Base-by-base conservation (phyloP, 2,797 vertebrate species). In the Ptychadena robeensis region DNA sequence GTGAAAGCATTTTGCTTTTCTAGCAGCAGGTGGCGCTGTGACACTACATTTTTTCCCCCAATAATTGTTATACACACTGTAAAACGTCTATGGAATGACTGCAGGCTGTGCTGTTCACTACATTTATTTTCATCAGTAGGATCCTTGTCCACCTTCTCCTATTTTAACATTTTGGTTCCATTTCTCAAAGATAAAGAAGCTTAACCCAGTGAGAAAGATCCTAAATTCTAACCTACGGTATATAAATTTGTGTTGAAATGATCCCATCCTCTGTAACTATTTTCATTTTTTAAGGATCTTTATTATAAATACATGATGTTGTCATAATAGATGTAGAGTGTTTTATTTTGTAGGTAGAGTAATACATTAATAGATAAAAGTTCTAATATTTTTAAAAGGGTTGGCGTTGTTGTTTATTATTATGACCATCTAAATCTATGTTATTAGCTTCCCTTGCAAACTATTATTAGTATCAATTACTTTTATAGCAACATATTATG, bases 1-100 rank as follows among this genome's bases (percentile, higher is more conserved):
- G 22, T 5, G 31, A 9, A 61, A 30, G 73, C 6, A 76, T 76
- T 38, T 65, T 9, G 10, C 31, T 7, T 53, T 66, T 27, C 65
- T 9, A 73, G 22, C 79, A 81, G 59, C n/a, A 81, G 79, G 73
- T 81, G 79, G 79, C 40, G 70, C 37, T 73, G 30, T 66, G 31
- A 9, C 8, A 81, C 66, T 63, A 67, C 61, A 53, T 6, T 53
- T 53, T 22, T 53, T 1, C 22, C 8, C 18, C 44, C 44, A n/a
- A 7, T 22, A n/a, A 22, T 4, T 18, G 6, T 18, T 2, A 48
- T 53, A 22, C 18, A 18, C 3, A 18, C 44, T 22, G 15, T 6
- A 53, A 18, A 22, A 53, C 18, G 22, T 40, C 38, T 10, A 1
- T 25, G 44, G 7, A 30, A 18, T 75, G 8, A 32, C 4, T 35